Percentiles rank a stretch among this genome's conserved stretches.
Evolutionary conservation across 1,140 invertebrate genomes (phyloP).

Genomic region (Ylistrum balloti): DNA sequence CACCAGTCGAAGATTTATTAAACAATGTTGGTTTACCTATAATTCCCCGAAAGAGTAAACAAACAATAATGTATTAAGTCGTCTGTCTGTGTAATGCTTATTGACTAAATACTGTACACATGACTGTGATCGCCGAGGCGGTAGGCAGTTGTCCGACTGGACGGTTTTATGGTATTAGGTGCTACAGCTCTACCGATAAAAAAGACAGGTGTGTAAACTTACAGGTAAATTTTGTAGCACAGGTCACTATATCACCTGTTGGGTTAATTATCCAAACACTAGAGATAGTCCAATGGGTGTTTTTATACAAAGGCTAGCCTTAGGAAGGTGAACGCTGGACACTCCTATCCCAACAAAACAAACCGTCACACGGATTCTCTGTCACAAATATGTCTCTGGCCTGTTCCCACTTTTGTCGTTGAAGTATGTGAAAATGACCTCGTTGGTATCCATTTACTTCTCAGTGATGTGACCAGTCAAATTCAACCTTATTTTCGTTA

Average conservation of each 20-base stretch:
- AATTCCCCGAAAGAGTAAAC: background rate
- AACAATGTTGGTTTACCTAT: background rate
- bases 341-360: background rate
- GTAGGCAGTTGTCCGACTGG: background rate
- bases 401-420: too few species aligned
- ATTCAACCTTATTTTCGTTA: too few species aligned
- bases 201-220: background rate
- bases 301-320: background rate
- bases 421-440: too few species aligned
- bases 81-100: background rate
- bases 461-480: background rate
- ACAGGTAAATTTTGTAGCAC: background rate
- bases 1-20: background rate
- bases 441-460: background rate
- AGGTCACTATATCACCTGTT: background rate
- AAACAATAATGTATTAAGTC: background rate
- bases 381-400: too few species aligned
- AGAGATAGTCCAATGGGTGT: background rate
- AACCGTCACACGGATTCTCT: background rate
- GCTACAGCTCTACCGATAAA: background rate
- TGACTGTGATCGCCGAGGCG: background rate
- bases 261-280: slow-evolving; percentile 17
- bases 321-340: background rate
- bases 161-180: background rate
- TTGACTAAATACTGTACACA: background rate